phyloP scores from a whole-genome alignment of 2,888 invertebrate genomes.

The Orthonevra nobilis region DNA sequence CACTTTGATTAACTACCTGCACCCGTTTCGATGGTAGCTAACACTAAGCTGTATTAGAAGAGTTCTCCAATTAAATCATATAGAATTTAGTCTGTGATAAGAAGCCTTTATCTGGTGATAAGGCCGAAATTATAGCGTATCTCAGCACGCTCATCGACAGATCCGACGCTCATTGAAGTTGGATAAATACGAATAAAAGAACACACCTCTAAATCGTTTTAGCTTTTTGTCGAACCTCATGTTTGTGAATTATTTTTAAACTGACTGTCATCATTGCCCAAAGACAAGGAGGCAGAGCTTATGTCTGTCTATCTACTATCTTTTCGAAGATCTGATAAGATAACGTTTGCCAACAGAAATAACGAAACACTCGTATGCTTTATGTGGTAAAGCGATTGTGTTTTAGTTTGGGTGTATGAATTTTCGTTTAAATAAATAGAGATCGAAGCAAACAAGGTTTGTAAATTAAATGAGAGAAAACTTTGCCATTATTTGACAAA shows the following conservation, averaged over 20 bases:
- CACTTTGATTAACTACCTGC: not conserved
- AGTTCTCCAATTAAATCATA: slow-evolving; percentile 23
- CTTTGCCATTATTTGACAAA: too few species aligned
- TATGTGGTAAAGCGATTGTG: too few species aligned
- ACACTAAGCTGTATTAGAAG: slow-evolving; percentile 2
- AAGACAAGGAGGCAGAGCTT: not conserved
- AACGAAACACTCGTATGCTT: too few species aligned
- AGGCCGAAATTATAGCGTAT: slow-evolving; percentile 1
- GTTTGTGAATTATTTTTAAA: slow-evolving; percentile 9
- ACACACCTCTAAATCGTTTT: not conserved
- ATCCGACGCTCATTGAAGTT: not conserved
- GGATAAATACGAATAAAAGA: not conserved
- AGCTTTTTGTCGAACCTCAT: slow-evolving; percentile 6
- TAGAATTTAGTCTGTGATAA: slow-evolving; percentile 28
- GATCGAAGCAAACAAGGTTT: too few species aligned
- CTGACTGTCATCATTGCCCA: not conserved
- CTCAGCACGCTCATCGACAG: slow-evolving; percentile 6
- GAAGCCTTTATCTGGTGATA: slow-evolving; percentile 41
- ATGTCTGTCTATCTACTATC: slow-evolving; percentile 9
- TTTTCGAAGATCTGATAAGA: slow-evolving; percentile 25
- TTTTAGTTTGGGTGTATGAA: not conserved
- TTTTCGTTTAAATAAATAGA: not conserved
- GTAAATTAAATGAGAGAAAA: too few species aligned
- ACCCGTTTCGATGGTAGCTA: not conserved
- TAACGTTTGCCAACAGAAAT: slow-evolving; percentile 12